phyloP scores from a whole-genome alignment of 2,113 vertebrate species.

The Gymnarchus niloticus region DNA sequence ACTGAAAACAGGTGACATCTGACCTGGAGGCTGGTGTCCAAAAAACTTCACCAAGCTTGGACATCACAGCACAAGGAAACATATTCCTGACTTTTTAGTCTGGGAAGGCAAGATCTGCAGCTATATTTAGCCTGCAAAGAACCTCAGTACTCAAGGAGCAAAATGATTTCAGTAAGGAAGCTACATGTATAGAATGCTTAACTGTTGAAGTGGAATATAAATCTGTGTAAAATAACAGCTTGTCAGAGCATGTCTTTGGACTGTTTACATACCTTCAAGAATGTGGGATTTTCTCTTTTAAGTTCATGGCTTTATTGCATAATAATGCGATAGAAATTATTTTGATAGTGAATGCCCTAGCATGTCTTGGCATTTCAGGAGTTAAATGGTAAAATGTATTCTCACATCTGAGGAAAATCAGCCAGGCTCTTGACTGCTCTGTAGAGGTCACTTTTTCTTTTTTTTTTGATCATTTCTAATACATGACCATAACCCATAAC shows the following conservation, averaged over 20 bases:
- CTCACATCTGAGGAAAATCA: neutral
- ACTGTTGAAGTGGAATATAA: neutral
- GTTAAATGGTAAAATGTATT: neutral
- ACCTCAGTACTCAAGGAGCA: neutral
- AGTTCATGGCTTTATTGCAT: neutral
- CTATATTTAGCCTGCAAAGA: neutral
- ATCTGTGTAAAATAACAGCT: neutral
- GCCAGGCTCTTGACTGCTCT: neutral
- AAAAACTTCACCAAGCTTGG: neutral
- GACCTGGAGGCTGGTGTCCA: neutral
- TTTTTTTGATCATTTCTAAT: neutral
- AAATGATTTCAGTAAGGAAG: neutral
- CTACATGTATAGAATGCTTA: neutral
- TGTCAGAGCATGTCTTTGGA: neutral
- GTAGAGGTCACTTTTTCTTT: neutral
- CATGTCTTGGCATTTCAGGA: neutral
- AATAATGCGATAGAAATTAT: neutral
- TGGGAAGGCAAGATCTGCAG: neutral
- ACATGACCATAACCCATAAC: neutral
- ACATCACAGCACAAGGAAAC: neutral
- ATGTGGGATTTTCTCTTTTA: neutral
- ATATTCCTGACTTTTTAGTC: neutral
- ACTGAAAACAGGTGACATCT: slow-evolving; percentile 51
- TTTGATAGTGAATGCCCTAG: neutral
- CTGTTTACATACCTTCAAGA: neutral